Base-by-base conservation (phyloP, 2,888 invertebrate genomes). In the Mythimna vitellina region DNA sequence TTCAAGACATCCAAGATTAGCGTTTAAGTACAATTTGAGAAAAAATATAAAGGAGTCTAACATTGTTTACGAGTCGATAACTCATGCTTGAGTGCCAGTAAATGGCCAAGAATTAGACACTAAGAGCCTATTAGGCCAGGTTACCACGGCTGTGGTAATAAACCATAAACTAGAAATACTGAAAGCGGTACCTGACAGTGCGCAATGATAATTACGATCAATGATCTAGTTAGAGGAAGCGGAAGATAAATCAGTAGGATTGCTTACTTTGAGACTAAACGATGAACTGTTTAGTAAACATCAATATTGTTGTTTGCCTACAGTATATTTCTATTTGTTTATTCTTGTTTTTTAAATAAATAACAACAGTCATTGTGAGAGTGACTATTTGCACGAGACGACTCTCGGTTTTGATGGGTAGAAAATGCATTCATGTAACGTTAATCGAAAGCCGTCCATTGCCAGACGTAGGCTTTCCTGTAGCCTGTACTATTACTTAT, bases 131-230 rank as follows among this genome's bases (percentile, higher is more conserved):
- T 67, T 62, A 82, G 66, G 60, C 25, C 22, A 46, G 60, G 46
- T 81, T 57, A 60, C 17, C 32, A 25, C 29, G 58, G 53, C 54
- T 32, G 49, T 42, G 46, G 32, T 20, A 62, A 57, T 76, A 76
- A 72, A 76, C 35, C 56, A 65, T 76, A 72, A 62, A 70, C 25
- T 58, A 79, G 68, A 61, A 68, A 67, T 62, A 79, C 65, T 70
- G 60, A 74, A 74, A 79, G 77, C 76, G 58, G 76, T 68, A 83
- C 57, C 56, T 70, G 81, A 72, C 80, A 76, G 62, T 57, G 38
- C 49, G 64, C 64, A 70, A 72, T 72, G 61, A 83, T 83, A 51
- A 70, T 62, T 69, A 73, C 76, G 66, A 80, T 56, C 65, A 80
- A 68, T 60, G 46, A 67, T 71, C 65, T 67, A 69, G 64, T 75